Conservation (phyloP, 2,797 vertebrate genomes). For the Liparis tanakae region DNA sequence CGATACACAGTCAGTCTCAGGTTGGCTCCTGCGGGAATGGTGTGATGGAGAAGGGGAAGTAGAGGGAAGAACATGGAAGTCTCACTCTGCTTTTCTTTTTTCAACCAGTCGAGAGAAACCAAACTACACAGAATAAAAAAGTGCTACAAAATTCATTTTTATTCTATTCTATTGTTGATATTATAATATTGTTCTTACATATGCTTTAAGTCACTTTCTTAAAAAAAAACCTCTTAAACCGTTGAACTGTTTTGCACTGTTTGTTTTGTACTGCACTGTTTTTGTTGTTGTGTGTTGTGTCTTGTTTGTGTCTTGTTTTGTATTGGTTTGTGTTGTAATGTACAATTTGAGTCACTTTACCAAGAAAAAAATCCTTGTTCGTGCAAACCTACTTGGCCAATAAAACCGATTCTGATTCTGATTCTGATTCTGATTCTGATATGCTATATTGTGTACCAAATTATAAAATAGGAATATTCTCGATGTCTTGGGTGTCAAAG, state of each 20-base stretch:
- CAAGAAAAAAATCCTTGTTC: too few species aligned
- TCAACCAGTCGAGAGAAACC: not conserved
- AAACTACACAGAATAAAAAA: not conserved
- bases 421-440: too few species aligned
- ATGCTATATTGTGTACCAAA: not conserved
- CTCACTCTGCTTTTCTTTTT: constrained; percentile 17
- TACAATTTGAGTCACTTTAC: too few species aligned
- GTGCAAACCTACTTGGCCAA: too few species aligned
- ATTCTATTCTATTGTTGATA: not conserved
- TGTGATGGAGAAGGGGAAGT: constrained; percentile 60
- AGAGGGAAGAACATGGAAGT: constrained; percentile 34
- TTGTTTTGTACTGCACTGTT: too few species aligned
- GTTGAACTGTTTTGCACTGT: too few species aligned
- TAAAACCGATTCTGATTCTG: too few species aligned
- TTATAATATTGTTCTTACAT: not conserved
- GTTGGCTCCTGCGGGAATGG: constrained; percentile 66
- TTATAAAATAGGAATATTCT: not conserved
- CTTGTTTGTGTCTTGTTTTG: too few species aligned
- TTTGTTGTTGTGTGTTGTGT: too few species aligned
- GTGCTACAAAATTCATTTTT: not conserved
- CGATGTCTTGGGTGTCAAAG: not conserved
- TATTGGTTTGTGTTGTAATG: too few species aligned
- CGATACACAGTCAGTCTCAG: constrained; percentile 66
- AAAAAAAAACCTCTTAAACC: too few species aligned
- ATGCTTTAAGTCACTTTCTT: too few species aligned